phyloP scores from a whole-genome alignment of 1,140 invertebrate genomes.

The Zaprionus capensis region DNA sequence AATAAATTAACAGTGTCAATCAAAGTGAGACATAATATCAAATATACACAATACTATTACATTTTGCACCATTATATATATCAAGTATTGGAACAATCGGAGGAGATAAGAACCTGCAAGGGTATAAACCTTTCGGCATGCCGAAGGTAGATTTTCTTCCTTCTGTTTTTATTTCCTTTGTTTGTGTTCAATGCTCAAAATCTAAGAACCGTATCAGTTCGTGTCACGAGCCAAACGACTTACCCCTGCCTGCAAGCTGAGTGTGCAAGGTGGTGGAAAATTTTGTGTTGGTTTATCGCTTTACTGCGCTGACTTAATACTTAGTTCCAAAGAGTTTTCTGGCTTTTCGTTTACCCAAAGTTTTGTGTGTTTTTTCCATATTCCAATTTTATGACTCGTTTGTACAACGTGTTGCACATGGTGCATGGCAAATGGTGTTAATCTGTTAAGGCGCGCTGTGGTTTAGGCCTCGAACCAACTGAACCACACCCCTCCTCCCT shows the following conservation, averaged over 20 bases:
- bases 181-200: too few species aligned
- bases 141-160: too few species aligned
- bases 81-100: too few species aligned
- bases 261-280: neutral
- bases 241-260: neutral
- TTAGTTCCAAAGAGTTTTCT: neutral
- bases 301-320: neutral
- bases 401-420: constrained; percentile 11
- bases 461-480: constrained; percentile 9
- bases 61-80: too few species aligned
- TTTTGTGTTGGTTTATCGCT: constrained; percentile 1
- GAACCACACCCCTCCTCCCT: neutral
- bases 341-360: neutral
- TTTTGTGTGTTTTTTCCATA: neutral
- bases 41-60: too few species aligned
- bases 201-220: neutral
- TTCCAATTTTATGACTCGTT: constrained; percentile 25
- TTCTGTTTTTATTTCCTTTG: too few species aligned
- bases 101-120: too few species aligned
- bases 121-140: too few species aligned
- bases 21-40: too few species aligned
- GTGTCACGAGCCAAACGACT: neutral
- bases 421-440: constrained; percentile 18
- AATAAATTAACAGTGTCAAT: too few species aligned
- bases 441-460: neutral